Evolutionary conservation across 1,140 invertebrate species (phyloP).

Genomic region (Solenopsis invicta): DNA sequence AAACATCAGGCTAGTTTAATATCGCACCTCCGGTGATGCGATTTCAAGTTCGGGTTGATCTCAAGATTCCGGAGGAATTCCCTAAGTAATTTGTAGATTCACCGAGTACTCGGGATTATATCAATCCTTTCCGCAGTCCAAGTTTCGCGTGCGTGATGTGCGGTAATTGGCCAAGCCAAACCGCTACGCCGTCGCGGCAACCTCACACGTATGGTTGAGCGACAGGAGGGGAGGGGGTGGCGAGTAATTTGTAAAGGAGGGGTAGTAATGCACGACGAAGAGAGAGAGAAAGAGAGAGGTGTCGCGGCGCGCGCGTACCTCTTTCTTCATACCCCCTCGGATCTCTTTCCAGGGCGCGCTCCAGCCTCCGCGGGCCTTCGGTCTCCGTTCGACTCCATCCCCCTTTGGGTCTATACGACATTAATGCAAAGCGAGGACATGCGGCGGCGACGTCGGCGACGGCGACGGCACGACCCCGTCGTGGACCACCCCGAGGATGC

Average conservation of each 20-base stretch:
- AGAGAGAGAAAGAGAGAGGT: no score
- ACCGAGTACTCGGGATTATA: slow-evolving; percentile 24
- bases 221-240: not conserved
- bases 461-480: slow-evolving; percentile 69
- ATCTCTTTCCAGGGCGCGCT: slow-evolving; percentile 40
- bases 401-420: slow-evolving; percentile 51
- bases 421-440: slow-evolving; percentile 78
- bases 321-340: slow-evolving; percentile 40
- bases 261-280: slow-evolving; percentile 54
- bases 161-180: slow-evolving; percentile 36
- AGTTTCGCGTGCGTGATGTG: slow-evolving; percentile 42
- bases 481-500: slow-evolving; percentile 81
- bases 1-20: slow-evolving; percentile 52
- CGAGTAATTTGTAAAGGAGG: not conserved
- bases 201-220: not conserved
- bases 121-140: slow-evolving; percentile 46
- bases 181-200: not conserved
- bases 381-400: slow-evolving; percentile 28
- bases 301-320: slow-evolving; percentile 30
- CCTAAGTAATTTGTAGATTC: slow-evolving; percentile 55
- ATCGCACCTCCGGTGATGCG: slow-evolving; percentile 38
- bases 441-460: slow-evolving; percentile 64
- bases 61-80: slow-evolving; percentile 54
- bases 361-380: not conserved
- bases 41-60: slow-evolving; percentile 51